Evolutionary conservation across 2,888 invertebrate genomes (phyloP), one percentile per base, ranked within the genome.

Genomic region (Artemia sp.): DNA sequence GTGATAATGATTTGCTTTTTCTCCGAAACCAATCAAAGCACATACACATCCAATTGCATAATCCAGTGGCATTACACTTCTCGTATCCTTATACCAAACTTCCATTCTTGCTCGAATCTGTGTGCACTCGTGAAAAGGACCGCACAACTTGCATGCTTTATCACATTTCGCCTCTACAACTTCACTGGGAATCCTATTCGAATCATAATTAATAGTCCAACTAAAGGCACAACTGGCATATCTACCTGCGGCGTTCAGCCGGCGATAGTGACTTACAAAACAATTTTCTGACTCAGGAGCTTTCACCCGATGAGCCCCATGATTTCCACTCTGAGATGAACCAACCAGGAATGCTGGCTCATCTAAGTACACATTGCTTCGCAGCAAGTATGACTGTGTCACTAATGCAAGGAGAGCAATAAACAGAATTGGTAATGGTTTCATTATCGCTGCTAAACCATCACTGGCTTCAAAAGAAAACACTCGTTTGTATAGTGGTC

Each of bases 61-160:
- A 11, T 58, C 64, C 9, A 58, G 24, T 9, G 64, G 64, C 64
- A 58, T 58, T 24, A 58, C 64, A n/a, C 14, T 19, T 24, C 11
- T 58, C 64, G 64, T 19, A 10, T 58, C 64, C 64, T 58, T 58
- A 58, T 58, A 58, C 64, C 64, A 58, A n/a, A 58, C 64, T 19
- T 58, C 64, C n/a, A 58, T 58, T 58, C 64, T 58, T 24, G 64
- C 64, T 24, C 64, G n/a, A 19, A 58, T n/a, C 64, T 58, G 64
- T 19, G 64, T 58, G 10, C 64, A 58, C 64, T 58, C 64, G 64
- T 58, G 64, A 58, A 58, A 58, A 8, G 64, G 64, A n/a, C 64
- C 64, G 10, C 64, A 58, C 14, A 58, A n/a, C 11, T 24, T n/a
- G 64, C 64, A 58, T 58, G n/a, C 64, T n/a, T 24, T 58, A 19